Base-by-base conservation (phyloP, 2,888 invertebrate genomes). In the Cotesia congregata region DNA sequence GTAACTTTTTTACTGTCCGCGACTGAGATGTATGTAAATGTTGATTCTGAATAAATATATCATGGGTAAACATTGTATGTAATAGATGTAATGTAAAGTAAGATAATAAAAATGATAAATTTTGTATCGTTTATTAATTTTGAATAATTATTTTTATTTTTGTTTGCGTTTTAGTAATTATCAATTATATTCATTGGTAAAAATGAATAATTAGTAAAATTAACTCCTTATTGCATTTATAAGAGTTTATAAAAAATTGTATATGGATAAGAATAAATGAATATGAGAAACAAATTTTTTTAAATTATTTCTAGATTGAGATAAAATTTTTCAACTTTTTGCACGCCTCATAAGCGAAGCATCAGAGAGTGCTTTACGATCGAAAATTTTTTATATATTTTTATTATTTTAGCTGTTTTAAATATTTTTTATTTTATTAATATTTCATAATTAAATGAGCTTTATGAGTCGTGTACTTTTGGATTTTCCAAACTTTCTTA, bases 221-320 rank as follows among this genome's bases (percentile, higher is more conserved):
- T n/a, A 7, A 71, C 30, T 77, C 9, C 20, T 62, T 20, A 83
- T 83, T 82, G 83, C 81, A 83, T 85, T 85, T 85, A 80, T 85
- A 84, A 85, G 82, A 84, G 82, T 83, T 84, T 85, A 85, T 84
- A 70, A 67, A 67, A 67, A 78, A 83, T 80, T 84, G 81, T 85
- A 84, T 82, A 80, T 81, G 83, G 83, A 81, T 80, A 74, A 82
- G 81, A 82, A 80, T 80, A 78, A 62, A 62, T 62, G 6, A 15
- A 62, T 62, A 62, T 17, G 6, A 62, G 7, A 82, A 80, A 83
- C 84, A 83, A 82, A 83, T 68, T 50, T 12, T 50, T 2, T 12
- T 50, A 2, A 9, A 50, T 9, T 7, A 12, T 30, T 30, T 30
- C 2, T 30, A 30, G 30, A 4, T 50, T 50, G 12, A 50, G 12